Evolutionary conservation across 2,113 vertebrate genomes (phyloP), one percentile per base, ranked within the genome.

Genomic region (Corvus hawaiiensis): DNA sequence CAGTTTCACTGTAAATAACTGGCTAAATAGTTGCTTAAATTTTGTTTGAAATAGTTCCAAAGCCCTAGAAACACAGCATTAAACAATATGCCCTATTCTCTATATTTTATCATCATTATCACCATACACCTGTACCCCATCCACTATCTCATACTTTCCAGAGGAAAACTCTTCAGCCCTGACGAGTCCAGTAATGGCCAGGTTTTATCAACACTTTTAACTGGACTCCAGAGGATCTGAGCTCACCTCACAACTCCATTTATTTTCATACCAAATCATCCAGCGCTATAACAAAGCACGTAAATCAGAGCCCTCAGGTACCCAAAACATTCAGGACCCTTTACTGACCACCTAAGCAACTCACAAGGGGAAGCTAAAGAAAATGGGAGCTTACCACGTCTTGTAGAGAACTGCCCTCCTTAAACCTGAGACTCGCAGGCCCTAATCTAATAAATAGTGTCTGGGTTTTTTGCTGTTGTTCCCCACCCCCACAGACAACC

Each of bases 351-450:
- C n/a, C 32, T 15, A 6, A 81, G 41, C 17, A 46, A 51, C 28
- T 30, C 61, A 12, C 8, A 18, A 3, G 14, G 27, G n/a, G 8
- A 14, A 14, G 7, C 46, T 62, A 2, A 69, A 41, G 8, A 74
- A 87, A 78, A 41, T 0, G 0, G 5, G 3, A 37, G 4, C 20
- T 78, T 9, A 26, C 21, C 22, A 19, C 1, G 1, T 16, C 35
- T 30, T 7, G 2, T 10, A 75, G 11, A 15, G 5, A 64, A 10
- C 54, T 56, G 5, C 16, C 10, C 33, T 55, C 61, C 64, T 69
- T 22, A 27, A 90, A 0, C 6, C 4, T 39, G 2, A 23, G 8
- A 11, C 11, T 54, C 11, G 1, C 8, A 48, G 19, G 4, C 27
- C 19, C 43, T 39, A 16, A 48, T 46, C 33, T 44, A 33, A 68